A percentile compares a stretch with the other conserved stretches of the same genome.
These are phyloP conservation scores for Lithophane semibrunnea DNA, from an alignment of 2,888 invertebrate genomes.

Conservation along the genomic window DNA sequence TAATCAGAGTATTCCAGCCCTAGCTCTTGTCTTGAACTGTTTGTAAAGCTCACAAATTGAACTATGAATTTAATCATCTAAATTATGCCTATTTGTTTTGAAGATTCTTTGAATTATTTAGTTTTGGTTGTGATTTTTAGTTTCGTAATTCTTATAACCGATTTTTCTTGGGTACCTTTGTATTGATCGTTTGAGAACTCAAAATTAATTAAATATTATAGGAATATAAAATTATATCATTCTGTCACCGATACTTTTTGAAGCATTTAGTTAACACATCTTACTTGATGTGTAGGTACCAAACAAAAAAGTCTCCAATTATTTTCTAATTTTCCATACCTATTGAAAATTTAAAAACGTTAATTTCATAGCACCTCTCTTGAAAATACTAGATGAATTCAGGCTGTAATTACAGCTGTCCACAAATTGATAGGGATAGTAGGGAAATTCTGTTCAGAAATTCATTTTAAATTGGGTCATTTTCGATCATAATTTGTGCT, in stretches of 20 bases:
- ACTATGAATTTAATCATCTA: slow-evolving; percentile 27
- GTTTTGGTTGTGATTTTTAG: slow-evolving; percentile 3
- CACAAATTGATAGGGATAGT: not conserved
- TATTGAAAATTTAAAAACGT: not conserved
- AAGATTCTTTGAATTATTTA: not conserved
- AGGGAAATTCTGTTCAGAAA: not conserved
- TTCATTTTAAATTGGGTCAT: slow-evolving; percentile 1
- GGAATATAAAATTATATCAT: not conserved
- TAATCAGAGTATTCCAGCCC: slow-evolving; percentile 51
- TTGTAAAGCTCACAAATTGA: slow-evolving; percentile 39
- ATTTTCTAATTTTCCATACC: not conserved
- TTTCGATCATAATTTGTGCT: not conserved
- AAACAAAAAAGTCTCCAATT: not conserved
- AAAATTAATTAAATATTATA: too few species aligned
- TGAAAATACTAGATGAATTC: not conserved
- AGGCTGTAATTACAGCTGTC: slow-evolving; percentile 14
- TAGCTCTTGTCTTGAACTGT: slow-evolving; percentile 45
- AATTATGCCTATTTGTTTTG: slow-evolving; percentile 19
- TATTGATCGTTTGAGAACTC: not conserved
- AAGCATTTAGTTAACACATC: not conserved
- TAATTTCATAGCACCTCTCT: slow-evolving; percentile 2
- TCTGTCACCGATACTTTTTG: not conserved
- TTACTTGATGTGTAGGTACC: too few species aligned
- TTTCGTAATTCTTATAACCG: not conserved
- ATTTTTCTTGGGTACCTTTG: not conserved